Evolutionary conservation across 2,888 invertebrate genomes (phyloP).

Genomic region (Eristalis intricaria): DNA sequence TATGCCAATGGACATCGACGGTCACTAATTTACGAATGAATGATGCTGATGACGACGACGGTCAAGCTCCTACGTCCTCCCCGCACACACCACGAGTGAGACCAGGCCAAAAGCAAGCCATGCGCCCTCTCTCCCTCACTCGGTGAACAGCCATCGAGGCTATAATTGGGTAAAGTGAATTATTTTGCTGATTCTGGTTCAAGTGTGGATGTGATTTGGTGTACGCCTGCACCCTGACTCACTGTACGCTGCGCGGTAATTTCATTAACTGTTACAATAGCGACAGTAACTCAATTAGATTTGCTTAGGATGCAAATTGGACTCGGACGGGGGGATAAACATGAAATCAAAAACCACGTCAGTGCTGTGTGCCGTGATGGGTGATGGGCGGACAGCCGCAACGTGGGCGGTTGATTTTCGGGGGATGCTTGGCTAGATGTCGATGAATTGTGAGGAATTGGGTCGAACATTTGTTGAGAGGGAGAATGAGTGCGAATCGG

Average conservation of each 20-base stretch:
- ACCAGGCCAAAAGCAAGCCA: neutral
- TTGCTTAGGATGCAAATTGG: constrained; percentile 65
- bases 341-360: neutral
- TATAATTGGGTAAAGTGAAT: constrained; percentile 60
- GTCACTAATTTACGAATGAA: constrained; percentile 69
- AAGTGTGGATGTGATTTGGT: constrained; percentile 44
- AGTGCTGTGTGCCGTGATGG: too few species aligned
- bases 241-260: constrained; percentile 10
- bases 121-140: neutral
- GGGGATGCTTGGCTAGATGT: too few species aligned
- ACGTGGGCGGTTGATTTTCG: neutral
- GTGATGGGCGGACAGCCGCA: neutral
- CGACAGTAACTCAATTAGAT: constrained; percentile 69
- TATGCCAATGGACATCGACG: constrained; percentile 71
- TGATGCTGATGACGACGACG: constrained; percentile 55
- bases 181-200: constrained; percentile 50
- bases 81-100: neutral
- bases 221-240: constrained; percentile 8
- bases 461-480: too few species aligned
- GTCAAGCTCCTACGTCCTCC: constrained; percentile 7
- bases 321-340: constrained; percentile 34
- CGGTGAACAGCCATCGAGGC: neutral
- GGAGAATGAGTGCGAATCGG: too few species aligned
- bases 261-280: constrained; percentile 58
- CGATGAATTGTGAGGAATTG: too few species aligned